Evolutionary conservation across 2,888 invertebrate genomes (phyloP).

Genomic region (Orthonychiurus folsomi): DNA sequence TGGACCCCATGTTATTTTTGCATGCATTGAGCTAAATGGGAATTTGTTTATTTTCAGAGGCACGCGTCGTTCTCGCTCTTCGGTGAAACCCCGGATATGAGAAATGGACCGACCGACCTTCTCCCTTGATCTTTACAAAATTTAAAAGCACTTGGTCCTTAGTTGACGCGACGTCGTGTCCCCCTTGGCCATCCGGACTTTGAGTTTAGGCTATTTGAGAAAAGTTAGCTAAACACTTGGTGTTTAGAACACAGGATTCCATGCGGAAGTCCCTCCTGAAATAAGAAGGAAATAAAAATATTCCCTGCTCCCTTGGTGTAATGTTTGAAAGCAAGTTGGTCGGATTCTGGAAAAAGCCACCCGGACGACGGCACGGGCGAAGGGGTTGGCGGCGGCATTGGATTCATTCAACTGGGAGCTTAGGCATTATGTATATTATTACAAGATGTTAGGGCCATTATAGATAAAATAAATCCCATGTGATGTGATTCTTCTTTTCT

Average conservation of each 20-base stretch:
- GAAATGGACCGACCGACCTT: conserved; percentile 1
- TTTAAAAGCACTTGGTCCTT: too few relatives aligned
- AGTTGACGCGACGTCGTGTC: too few relatives aligned
- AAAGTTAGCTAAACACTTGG: too few relatives aligned
- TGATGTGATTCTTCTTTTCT: not conserved
- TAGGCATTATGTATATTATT: conserved; percentile 1
- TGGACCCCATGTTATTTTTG: conserved; percentile 20
- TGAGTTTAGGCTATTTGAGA: too few relatives aligned
- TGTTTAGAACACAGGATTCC: too few relatives aligned
- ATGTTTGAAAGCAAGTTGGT: not conserved
- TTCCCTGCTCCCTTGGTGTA: too few relatives aligned
- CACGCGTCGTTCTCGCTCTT: conserved; percentile 19
- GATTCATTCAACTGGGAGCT: too few relatives aligned
- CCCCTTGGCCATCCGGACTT: too few relatives aligned
- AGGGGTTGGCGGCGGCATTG: not conserved
- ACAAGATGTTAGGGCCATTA: not conserved
- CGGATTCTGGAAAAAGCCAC: conserved; percentile 1
- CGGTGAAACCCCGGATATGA: conserved; percentile 16
- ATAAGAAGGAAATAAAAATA: too few relatives aligned
- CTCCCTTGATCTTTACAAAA: too few relatives aligned
- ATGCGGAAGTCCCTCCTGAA: too few relatives aligned
- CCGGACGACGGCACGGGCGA: not conserved
- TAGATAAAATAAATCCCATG: not conserved
- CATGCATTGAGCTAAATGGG: conserved; percentile 28
- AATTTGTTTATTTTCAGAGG: conserved; percentile 34